Evolutionary conservation across 2,113 vertebrate genomes (phyloP).

Genomic region (Sardina pilchardus): DNA sequence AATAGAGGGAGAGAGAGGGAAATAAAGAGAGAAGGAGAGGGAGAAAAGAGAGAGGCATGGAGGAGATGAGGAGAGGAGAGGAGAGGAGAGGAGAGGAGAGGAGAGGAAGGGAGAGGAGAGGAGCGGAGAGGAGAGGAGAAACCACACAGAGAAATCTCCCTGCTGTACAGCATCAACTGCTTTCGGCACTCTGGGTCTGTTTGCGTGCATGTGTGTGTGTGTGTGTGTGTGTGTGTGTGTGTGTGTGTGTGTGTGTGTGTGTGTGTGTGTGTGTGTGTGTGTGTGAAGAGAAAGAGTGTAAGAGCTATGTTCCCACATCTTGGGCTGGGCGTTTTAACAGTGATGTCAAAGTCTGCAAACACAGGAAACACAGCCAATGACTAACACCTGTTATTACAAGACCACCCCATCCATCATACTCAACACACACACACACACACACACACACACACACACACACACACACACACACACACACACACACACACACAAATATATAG

Average conservation of each 20-base stretch:
- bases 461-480: neutral
- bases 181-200: neutral
- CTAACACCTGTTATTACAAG: slow-evolving; percentile 40
- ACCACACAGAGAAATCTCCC: neutral
- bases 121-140: neutral
- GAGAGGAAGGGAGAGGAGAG: slow-evolving; percentile 5
- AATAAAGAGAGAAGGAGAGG: neutral
- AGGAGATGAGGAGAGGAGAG: slow-evolving; percentile 6
- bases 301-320: neutral
- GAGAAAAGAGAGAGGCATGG: neutral
- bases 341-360: neutral
- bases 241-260: neutral
- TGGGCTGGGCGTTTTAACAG: neutral
- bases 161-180: neutral
- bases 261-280: neutral
- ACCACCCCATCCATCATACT: slow-evolving; percentile 29
- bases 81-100: neutral
- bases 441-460: neutral
- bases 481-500: neutral
- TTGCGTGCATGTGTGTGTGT: neutral
- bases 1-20: too few relatives aligned
- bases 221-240: neutral
- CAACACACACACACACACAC: slow-evolving; percentile 12
- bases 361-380: slow-evolving; percentile 28
- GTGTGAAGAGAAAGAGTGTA: neutral